These are phyloP conservation scores for Vanessa tameamea DNA, from an alignment of 1,140 invertebrate genomes.

Conservation along the genomic window DNA sequence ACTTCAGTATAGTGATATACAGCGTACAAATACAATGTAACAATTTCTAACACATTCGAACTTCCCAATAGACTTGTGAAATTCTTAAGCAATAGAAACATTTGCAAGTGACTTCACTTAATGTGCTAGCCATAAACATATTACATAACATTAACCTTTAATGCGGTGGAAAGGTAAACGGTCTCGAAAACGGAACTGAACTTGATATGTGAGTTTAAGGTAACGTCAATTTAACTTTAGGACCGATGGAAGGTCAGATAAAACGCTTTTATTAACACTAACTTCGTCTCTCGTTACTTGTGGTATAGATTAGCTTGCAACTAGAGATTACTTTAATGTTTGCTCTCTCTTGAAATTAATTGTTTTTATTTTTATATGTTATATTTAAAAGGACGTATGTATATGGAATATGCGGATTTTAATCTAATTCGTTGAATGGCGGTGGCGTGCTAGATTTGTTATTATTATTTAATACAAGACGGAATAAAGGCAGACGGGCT, in stretches of 20 bases:
- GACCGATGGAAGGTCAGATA: slow-evolving; percentile 46
- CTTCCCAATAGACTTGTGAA: neutral
- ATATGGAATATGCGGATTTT: no score
- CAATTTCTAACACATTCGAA: no score
- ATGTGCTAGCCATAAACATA: neutral
- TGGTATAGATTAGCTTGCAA: neutral
- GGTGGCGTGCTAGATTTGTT: no score
- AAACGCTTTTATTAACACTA: slow-evolving; percentile 44
- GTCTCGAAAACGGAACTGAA: slow-evolving; percentile 29
- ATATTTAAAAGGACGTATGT: no score
- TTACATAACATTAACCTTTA: slow-evolving; percentile 14
- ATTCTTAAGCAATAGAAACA: neutral
- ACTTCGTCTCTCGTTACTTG: slow-evolving; percentile 35
- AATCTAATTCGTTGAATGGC: no score
- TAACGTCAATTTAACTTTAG: slow-evolving; percentile 42
- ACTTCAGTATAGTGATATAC: no score
- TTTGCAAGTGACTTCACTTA: neutral
- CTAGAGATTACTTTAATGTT: neutral
- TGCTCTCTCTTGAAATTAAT: no score
- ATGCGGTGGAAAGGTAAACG: slow-evolving; percentile 24
- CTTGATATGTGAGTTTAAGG: slow-evolving; percentile 39
- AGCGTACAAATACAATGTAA: no score
- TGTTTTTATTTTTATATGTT: no score
- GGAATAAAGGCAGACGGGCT: no score
- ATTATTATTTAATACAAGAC: no score